A percentile compares a stretch with the other conserved stretches of the same genome.
These are phyloP conservation scores for Dinoponera quadriceps DNA, from an alignment of 1,140 invertebrate genomes.

Conservation along the genomic window DNA sequence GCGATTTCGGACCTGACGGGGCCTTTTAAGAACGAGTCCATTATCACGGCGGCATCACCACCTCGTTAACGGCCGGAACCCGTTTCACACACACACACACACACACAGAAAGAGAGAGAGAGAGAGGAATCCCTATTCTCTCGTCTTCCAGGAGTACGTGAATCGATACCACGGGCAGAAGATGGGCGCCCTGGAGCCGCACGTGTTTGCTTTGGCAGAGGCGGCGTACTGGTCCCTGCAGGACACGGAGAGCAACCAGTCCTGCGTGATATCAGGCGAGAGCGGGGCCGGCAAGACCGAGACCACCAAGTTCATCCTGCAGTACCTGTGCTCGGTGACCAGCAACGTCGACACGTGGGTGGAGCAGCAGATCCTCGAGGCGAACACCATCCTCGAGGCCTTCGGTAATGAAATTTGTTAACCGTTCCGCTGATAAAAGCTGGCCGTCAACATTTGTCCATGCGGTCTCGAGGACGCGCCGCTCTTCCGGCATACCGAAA, in stretches of 20 bases:
- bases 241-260: conserved; percentile 90
- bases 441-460: background rate
- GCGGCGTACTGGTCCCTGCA: conserved; percentile 92
- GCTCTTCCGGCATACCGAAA: background rate
- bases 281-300: conserved; percentile 99
- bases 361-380: conserved; percentile 97
- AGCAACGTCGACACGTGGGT: conserved; percentile 96
- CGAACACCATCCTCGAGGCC: conserved; percentile 96
- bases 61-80: conserved; percentile 46
- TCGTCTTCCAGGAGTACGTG: conserved; percentile 90
- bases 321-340: conserved; percentile 97
- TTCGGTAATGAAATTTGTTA: conserved; percentile 89
- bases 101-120: too few species aligned
- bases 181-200: conserved; percentile 93
- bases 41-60: conserved; percentile 17
- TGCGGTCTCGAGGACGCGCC: background rate
- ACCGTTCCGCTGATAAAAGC: background rate
- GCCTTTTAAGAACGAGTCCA: conserved; percentile 7
- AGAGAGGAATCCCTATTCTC: background rate
- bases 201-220: conserved; percentile 96
- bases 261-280: conserved; percentile 98
- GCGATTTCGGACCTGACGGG: background rate
- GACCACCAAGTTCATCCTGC: conserved; percentile 97
- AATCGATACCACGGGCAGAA: conserved; percentile 93
- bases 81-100: background rate